phyloP scores from a whole-genome alignment of 1,140 invertebrate species.

The Stegodyphus dumicola region DNA sequence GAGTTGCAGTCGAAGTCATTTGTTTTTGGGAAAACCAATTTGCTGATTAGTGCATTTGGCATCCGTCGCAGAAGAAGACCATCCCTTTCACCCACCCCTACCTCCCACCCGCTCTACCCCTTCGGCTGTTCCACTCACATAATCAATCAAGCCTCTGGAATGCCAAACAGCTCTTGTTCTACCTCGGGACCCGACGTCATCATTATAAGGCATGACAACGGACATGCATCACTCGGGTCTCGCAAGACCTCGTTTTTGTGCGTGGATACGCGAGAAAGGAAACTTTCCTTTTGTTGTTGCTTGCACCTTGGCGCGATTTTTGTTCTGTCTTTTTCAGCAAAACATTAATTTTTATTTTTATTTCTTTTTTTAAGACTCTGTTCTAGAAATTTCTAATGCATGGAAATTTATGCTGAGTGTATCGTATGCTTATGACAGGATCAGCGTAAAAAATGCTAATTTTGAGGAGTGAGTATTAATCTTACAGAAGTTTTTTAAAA shows the following conservation, averaged over 20 bases:
- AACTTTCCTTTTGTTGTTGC: too few relatives aligned
- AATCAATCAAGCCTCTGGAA: constrained; percentile 46
- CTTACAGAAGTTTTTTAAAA: constrained; percentile 12
- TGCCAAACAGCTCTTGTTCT: constrained; percentile 45
- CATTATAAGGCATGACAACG: constrained; percentile 44
- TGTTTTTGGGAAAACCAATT: constrained; percentile 25
- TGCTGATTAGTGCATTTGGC: constrained; percentile 48
- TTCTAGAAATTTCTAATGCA: constrained; percentile 28
- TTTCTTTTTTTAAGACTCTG: background rate
- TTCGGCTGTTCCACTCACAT: background rate
- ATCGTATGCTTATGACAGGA: constrained; percentile 7
- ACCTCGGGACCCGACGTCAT: constrained; percentile 15
- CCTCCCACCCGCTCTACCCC: background rate
- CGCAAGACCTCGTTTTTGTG: background rate
- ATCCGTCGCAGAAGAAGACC: background rate
- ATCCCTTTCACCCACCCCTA: background rate
- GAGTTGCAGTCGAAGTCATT: background rate
- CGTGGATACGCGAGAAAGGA: background rate
- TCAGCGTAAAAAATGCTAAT: constrained; percentile 20
- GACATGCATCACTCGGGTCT: constrained; percentile 12
- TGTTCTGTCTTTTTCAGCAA: too few relatives aligned
- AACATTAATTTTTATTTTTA: background rate
- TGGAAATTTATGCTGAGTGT: constrained; percentile 42
- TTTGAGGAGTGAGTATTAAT: constrained; percentile 20
- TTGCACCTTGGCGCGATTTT: too few relatives aligned